Percentiles rank a stretch among this genome's conserved stretches.
Evolutionary conservation across 2,113 vertebrate species (phyloP).

Genomic region (Microcebus murinus): DNA sequence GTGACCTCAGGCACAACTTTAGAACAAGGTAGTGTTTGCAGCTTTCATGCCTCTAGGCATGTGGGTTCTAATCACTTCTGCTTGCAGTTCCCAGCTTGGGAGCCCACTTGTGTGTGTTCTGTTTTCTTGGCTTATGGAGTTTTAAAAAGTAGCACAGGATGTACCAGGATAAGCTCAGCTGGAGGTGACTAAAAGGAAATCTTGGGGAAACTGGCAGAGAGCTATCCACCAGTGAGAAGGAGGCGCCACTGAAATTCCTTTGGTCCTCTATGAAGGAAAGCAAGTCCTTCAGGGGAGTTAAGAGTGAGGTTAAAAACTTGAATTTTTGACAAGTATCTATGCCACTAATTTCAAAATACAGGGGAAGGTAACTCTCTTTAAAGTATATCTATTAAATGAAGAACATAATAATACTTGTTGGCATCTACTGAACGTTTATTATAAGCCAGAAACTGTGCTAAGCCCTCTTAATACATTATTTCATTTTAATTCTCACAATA

Average conservation of each 20-base stretch:
- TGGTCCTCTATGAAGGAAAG: neutral
- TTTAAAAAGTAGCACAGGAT: constrained; percentile 68
- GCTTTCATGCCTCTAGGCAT: neutral
- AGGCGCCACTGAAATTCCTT: neutral
- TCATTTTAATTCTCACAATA: constrained; percentile 24
- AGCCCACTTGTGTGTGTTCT: constrained; percentile 23
- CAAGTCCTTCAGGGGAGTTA: neutral
- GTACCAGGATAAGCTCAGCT: constrained; percentile 61
- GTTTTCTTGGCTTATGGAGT: constrained; percentile 56
- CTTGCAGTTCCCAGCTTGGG: constrained; percentile 20
- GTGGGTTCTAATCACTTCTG: neutral
- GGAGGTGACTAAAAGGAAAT: constrained; percentile 66
- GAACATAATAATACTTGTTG: neutral
- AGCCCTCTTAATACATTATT: neutral
- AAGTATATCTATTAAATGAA: neutral
- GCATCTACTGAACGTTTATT: constrained; percentile 12
- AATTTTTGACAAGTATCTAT: neutral
- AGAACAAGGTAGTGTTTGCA: neutral
- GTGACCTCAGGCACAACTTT: neutral
- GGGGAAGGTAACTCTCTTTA: neutral
- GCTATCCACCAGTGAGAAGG: neutral
- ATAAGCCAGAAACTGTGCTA: neutral
- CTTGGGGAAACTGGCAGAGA: constrained; percentile 54
- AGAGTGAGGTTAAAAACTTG: neutral
- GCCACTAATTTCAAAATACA: neutral